Percentiles rank a stretch among this genome's conserved stretches.
phyloP scores from a whole-genome alignment of 1,140 invertebrate species.

The Berghia stephanieae region DNA sequence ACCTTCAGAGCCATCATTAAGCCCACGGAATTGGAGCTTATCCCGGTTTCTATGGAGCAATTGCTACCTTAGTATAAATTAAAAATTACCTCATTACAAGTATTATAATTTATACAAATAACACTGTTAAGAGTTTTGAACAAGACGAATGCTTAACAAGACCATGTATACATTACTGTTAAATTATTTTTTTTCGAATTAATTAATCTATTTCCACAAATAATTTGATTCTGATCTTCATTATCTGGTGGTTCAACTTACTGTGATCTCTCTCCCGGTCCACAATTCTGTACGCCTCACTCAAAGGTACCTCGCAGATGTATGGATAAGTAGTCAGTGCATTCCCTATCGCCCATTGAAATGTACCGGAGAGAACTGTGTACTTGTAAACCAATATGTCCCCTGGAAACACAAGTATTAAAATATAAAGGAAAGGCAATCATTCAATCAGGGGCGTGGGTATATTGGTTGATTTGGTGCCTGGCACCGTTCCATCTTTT shows the following conservation, averaged over 20 bases:
- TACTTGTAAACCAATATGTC: background rate
- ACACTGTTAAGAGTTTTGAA: background rate
- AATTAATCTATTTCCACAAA: background rate
- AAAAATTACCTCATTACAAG: background rate
- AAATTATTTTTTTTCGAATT: background rate
- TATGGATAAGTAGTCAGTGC: constrained; percentile 27
- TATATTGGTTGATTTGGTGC: background rate
- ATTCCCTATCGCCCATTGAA: background rate
- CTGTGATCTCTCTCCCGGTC: constrained; percentile 48
- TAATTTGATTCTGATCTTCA: background rate
- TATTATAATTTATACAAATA: background rate
- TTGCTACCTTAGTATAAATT: too few species aligned
- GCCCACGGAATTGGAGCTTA: too few species aligned
- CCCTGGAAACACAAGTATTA: background rate
- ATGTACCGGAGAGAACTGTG: background rate
- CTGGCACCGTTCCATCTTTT: too few species aligned
- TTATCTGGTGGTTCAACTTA: constrained; percentile 27
- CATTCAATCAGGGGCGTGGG: background rate
- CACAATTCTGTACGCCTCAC: constrained; percentile 49
- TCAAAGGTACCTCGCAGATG: constrained; percentile 54
- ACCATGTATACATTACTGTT: background rate
- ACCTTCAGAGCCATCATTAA: too few species aligned
- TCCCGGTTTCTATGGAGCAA: too few species aligned
- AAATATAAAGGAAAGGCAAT: background rate
- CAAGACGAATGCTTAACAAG: background rate